Conservation (phyloP, 2,113 vertebrate genomes). For the Marmota flaviventris region DNA sequence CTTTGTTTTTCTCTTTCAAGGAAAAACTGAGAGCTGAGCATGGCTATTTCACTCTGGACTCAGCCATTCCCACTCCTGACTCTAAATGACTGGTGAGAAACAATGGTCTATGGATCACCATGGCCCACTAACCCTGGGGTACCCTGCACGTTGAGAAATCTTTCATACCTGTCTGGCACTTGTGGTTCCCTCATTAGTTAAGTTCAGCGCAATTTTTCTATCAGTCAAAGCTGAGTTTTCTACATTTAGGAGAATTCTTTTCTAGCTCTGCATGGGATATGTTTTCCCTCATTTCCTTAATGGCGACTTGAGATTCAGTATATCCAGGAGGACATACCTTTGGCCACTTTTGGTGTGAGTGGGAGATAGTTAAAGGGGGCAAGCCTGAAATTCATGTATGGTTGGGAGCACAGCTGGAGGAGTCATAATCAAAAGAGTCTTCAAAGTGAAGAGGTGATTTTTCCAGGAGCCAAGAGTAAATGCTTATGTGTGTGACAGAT, state of each 20-base stretch:
- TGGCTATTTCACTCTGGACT: background rate
- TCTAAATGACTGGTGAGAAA: background rate
- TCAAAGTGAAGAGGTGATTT: background rate
- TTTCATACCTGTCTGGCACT: background rate
- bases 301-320: background rate
- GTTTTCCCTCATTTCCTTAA: background rate
- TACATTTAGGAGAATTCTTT: background rate
- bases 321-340: background rate
- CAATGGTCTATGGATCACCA: background rate
- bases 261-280: background rate
- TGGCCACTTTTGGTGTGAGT: background rate
- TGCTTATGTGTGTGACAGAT: background rate
- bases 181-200: background rate
- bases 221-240: slow-evolving; percentile 49
- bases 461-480: background rate
- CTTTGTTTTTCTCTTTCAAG: slow-evolving; percentile 80
- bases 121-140: background rate
- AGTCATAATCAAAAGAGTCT: background rate
- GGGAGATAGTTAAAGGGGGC: background rate
- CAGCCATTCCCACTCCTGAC: background rate
- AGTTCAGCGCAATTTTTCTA: slow-evolving; percentile 46
- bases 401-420: background rate
- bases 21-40: slow-evolving; percentile 64
- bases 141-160: background rate
- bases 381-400: background rate